A percentile compares a stretch with the other conserved stretches of the same genome.
These are phyloP conservation scores for Tinea semifulvella DNA, from an alignment of 2,888 invertebrate species.

Conservation along the genomic window DNA sequence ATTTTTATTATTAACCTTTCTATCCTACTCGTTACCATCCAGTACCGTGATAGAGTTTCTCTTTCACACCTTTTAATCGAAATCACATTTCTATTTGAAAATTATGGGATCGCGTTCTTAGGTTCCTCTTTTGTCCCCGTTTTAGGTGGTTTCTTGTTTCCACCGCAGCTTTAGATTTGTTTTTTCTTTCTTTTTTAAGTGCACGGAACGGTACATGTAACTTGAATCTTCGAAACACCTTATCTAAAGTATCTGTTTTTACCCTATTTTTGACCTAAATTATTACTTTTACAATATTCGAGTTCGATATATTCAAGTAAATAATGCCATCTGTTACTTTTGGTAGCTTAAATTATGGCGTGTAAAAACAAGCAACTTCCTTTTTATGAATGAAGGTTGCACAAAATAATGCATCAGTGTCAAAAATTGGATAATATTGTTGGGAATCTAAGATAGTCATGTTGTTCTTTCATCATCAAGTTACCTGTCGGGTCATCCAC, in stretches of 20 bases:
- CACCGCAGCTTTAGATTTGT: constrained; percentile 46
- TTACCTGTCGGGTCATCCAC: constrained; percentile 57
- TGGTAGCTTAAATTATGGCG: background rate
- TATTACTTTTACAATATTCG: background rate
- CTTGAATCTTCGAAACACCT: constrained; percentile 2
- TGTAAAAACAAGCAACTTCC: background rate
- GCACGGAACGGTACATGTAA: constrained; percentile 1
- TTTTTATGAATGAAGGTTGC: constrained; percentile 46
- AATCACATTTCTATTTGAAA: constrained; percentile 68
- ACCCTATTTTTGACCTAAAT: background rate
- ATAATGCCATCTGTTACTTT: background rate
- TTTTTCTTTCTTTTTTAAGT: constrained; percentile 17
- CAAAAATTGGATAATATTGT: constrained; percentile 59
- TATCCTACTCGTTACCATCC: constrained; percentile 42
- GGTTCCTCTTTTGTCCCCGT: constrained; percentile 60
- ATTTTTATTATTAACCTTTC: constrained; percentile 61
- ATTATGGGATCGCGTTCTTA: constrained; percentile 63
- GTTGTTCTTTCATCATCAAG: constrained; percentile 53
- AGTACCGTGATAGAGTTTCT: constrained; percentile 33
- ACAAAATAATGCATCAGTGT: constrained; percentile 61
- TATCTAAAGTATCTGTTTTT: background rate
- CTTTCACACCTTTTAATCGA: constrained; percentile 58
- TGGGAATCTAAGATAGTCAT: constrained; percentile 59
- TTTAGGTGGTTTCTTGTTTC: constrained; percentile 61
- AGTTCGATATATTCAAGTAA: background rate